Evolutionary conservation across 37 sponge, comb jelly and placozoan species (phyloP), one percentile per base, ranked within the genome.

Genomic region (Cliona cf. orientalis): DNA sequence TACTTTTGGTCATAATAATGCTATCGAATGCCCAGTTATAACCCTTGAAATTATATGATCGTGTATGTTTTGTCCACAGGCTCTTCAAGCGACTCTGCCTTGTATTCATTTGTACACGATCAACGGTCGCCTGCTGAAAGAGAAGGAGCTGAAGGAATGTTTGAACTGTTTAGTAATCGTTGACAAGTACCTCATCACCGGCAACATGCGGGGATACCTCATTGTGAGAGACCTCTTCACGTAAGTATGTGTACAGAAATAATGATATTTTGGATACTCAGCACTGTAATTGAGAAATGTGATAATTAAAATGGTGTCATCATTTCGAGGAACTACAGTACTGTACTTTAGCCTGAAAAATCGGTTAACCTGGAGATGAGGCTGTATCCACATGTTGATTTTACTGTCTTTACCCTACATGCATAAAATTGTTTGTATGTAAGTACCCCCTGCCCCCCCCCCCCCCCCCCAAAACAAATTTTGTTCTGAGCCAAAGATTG

Each of bases 41-140:
- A n/a, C n/a, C n/a, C n/a, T n/a, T n/a, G n/a, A n/a, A n/a, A n/a
- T n/a, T 46, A 23, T 79, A 36, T 79, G 31, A 23, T 42, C 42
- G 72, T 72, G 59, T 81, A 60, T 45, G n/a, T n/a, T n/a, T 46
- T 76, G 26, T 43, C 42, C 70, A 34, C 60, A 79, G 74, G 31
- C 39, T n/a, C 21, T 53, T 14, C 34, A 19, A 28, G 42, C 46
- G 72, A 6, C 42, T 3, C 80, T 66, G 1, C 85, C 90, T 0
- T 86, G 78, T 45, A 53, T 94, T 12, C 91, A 90, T 45, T 73
- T 94, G 44, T 95, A 89, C 76, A 69, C 86, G 4, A 58, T 92
- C 38, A 95, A 95, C 69, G 96, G 93, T 22, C 82, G 75, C 22
- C 76, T 85, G 6, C 76, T 95, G 34, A 31, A 39, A 44, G 61